Base-by-base conservation (phyloP, 1,140 invertebrate genomes). In the Argopecten irradians region DNA sequence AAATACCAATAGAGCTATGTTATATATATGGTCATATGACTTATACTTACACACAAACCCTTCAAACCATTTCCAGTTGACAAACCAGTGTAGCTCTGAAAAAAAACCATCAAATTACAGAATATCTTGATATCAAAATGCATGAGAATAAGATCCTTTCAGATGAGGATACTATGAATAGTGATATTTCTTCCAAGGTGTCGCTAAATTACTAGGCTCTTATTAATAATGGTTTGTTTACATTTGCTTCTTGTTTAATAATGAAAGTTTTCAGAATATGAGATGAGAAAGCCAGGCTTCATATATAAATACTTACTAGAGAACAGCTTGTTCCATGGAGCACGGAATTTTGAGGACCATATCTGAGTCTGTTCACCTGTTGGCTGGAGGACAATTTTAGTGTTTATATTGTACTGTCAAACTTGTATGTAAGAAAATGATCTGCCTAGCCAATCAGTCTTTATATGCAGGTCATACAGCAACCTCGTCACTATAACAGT, bases 321-420 rank as follows among this genome's bases (percentile, higher is more conserved):
- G 88, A 94, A 94, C 39, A 93, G 82, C 36, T 83, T 91, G 82
- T 93, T 94, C 83, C 92, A 93, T 9, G 93, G 93, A 89, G 43
- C 96, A 96, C 88, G 96, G 96, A 95, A 96, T 96, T 84, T 96
- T 92, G 85, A 96, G 94, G 88, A 98, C 97, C 97, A 98, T 0
- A 97, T 97, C n/a, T 89, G 85, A 13, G 91, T 86, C 82, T 90
- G 89, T 22, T 91, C 91, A 91, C 89, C 90, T 84, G 92, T 93
- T n/a, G 91, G 35, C 94, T 94, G 91, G 84, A 91, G 93, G 83
- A 39, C 16, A 71, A 3, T 11, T 8, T n/a, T n/a, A n/a, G n/a
- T n/a, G n/a, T n/a, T n/a, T n/a, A n/a, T n/a, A n/a, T n/a, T n/a
- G n/a, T n/a, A n/a, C n/a, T n/a, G n/a, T n/a, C n/a, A n/a, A n/a